Conservation (phyloP, 2,113 vertebrate genomes). For the Euleptes europaea region DNA sequence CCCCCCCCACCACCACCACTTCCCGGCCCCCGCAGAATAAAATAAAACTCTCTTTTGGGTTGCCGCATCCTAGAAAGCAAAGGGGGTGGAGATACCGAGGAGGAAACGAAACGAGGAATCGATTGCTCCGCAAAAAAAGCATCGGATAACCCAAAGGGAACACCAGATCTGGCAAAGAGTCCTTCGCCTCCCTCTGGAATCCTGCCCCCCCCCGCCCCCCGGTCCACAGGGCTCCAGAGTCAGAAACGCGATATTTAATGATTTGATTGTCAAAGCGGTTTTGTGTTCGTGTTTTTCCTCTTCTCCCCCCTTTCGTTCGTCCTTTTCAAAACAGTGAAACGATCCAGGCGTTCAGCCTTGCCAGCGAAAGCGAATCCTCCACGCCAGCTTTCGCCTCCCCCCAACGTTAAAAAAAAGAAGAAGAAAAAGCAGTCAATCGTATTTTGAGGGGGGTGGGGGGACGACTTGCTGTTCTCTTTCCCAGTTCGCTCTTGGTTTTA, state of each 20-base stretch:
- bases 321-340: constrained; percentile 75
- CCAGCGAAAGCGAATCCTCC: constrained; percentile 36
- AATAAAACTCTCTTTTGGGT: constrained; percentile 20
- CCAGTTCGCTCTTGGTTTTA: not conserved
- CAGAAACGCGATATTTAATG: constrained; percentile 57
- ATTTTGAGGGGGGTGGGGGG: constrained; percentile 20
- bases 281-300: not conserved
- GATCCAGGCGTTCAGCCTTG: constrained; percentile 46
- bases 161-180: too few relatives aligned
- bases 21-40: constrained; percentile 7
- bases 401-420: constrained; percentile 35
- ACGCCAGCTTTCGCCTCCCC: constrained; percentile 27
- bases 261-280: constrained; percentile 89
- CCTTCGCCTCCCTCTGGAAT: not conserved
- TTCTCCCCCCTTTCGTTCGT: constrained; percentile 40
- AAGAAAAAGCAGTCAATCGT: constrained; percentile 20
- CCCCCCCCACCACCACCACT: too few relatives aligned
- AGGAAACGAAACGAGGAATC: constrained; percentile 18
- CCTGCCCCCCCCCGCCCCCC: too few relatives aligned
- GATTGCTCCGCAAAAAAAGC: constrained; percentile 13
- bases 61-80: not conserved
- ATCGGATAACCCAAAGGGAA: constrained; percentile 13
- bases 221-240: not conserved
- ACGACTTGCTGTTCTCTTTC: too few relatives aligned
- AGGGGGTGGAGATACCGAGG: not conserved